These are phyloP conservation scores for Arge pagana DNA, from an alignment of 2,888 invertebrate species.

Conservation along the genomic window DNA sequence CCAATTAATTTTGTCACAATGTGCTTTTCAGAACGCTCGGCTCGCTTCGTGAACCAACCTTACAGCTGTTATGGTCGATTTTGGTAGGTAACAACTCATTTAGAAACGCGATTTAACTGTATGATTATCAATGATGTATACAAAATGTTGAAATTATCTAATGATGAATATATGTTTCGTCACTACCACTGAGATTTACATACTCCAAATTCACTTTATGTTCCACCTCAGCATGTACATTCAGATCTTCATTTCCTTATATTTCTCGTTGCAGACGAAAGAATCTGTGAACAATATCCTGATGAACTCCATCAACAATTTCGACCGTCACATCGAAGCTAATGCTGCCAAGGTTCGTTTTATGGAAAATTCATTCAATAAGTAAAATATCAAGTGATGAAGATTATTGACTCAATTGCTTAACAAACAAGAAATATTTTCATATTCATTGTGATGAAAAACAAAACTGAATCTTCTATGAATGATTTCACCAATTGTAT, in stretches of 20 bases:
- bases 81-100: neutral
- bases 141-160: conserved; percentile 34
- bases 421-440: too few relatives aligned
- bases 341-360: too few relatives aligned
- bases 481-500: conserved; percentile 39
- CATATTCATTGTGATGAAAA: conserved; percentile 34
- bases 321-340: neutral
- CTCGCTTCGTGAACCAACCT: too few relatives aligned
- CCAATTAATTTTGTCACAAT: too few relatives aligned
- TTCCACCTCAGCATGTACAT: conserved; percentile 14
- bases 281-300: neutral
- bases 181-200: conserved; percentile 50
- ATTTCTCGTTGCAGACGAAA: neutral
- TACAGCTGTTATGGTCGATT: too few relatives aligned
- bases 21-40: too few relatives aligned
- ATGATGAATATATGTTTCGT: conserved; percentile 47
- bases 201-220: conserved; percentile 1
- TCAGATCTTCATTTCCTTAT: neutral
- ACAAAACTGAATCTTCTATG: conserved; percentile 41
- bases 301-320: neutral
- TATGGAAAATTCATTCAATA: too few relatives aligned
- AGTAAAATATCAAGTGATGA: too few relatives aligned
- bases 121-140: conserved; percentile 37
- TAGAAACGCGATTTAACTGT: conserved; percentile 1
- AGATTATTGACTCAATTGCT: too few relatives aligned